phyloP scores from a whole-genome alignment of 2,797 vertebrate species.

The Helarctos malayanus region DNA sequence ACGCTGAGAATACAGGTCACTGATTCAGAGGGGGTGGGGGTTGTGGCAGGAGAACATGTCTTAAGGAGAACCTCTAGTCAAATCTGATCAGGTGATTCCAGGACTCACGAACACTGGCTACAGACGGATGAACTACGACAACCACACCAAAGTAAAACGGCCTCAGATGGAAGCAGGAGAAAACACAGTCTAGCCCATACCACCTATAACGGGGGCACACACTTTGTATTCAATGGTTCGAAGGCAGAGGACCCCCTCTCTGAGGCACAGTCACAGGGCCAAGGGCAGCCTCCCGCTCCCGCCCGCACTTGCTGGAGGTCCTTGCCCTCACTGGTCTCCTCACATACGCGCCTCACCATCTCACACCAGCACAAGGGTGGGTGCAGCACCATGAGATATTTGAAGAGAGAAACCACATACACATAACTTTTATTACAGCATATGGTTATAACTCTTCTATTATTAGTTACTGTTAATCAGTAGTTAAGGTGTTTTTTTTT shows the following conservation, averaged over 20 bases:
- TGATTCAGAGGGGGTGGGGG: not conserved
- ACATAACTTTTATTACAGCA: not conserved
- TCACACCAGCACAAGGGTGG: not conserved
- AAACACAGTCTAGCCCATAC: not conserved
- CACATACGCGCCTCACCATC: too few species aligned
- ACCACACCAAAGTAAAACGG: not conserved
- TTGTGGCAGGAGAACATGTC: not conserved
- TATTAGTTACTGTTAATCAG: not conserved
- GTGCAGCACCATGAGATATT: not conserved
- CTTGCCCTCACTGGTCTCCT: not conserved
- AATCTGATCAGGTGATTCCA: not conserved
- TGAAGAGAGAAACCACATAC: not conserved
- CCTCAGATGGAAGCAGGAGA: not conserved
- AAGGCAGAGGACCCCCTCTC: not conserved
- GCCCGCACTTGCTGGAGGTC: fast-evolving
- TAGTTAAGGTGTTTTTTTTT: not conserved
- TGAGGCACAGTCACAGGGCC: not conserved
- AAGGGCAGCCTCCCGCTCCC: not conserved
- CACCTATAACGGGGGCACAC: not conserved
- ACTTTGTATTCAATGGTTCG: not conserved
- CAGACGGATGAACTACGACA: not conserved
- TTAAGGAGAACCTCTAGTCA: not conserved
- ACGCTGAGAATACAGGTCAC: not conserved
- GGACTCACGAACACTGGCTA: not conserved
- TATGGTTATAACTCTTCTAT: not conserved